Evolutionary conservation across 2,797 vertebrate genomes (phyloP).

Genomic region (Arnoldichthys spilopterus): DNA sequence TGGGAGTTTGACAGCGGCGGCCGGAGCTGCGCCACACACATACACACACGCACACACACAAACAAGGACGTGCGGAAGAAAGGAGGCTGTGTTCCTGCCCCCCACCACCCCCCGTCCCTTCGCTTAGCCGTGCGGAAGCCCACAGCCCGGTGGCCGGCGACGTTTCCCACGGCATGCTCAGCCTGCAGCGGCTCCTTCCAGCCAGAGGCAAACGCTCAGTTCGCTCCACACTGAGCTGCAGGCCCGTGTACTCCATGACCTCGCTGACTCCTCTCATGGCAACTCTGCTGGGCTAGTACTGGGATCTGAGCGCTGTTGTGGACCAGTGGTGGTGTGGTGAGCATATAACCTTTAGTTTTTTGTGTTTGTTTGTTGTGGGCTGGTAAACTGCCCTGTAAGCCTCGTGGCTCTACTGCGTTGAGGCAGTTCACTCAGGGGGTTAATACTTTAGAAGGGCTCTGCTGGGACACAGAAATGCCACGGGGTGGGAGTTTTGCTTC

Average conservation of each 20-base stretch:
- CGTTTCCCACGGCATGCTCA: slow-evolving; percentile 66
- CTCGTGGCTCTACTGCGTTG: no score
- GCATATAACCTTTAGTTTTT: no score
- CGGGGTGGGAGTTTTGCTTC: neutral
- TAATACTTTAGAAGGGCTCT: neutral
- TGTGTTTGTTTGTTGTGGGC: no score
- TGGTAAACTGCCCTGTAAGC: no score
- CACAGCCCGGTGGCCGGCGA: slow-evolving; percentile 39
- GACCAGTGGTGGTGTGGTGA: no score
- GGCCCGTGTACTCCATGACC: neutral
- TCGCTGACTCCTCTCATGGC: no score
- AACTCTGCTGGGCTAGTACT: no score
- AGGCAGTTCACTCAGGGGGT: no score
- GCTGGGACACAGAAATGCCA: neutral
- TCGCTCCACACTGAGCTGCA: neutral
- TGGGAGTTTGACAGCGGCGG: slow-evolving; percentile 78
- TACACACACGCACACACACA: no score
- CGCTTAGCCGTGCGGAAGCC: slow-evolving; percentile 4
- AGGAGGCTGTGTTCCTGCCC: slow-evolving; percentile 47
- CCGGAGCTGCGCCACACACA: slow-evolving; percentile 61
- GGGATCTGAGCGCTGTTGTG: no score
- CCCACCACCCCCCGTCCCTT: no score
- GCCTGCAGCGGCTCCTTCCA: slow-evolving; percentile 40
- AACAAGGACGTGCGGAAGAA: slow-evolving; percentile 67
- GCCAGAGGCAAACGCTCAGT: slow-evolving; percentile 9